Percentiles rank a stretch among this genome's conserved stretches.
These are phyloP conservation scores for Mythimna vitellina DNA, from an alignment of 2,888 invertebrate species.

Conservation along the genomic window DNA sequence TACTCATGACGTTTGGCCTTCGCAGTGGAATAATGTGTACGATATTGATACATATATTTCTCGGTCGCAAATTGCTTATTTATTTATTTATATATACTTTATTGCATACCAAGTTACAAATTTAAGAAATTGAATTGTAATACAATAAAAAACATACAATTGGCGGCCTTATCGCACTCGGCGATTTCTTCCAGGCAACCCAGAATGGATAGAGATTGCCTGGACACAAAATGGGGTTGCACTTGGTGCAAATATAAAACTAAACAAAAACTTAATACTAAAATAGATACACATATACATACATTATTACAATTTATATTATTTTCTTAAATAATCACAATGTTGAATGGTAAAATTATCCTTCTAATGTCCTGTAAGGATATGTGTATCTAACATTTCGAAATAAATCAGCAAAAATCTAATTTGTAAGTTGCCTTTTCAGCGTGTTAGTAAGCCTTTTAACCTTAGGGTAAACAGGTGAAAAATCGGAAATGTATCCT, in stretches of 20 bases:
- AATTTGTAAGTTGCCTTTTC: constrained; percentile 39
- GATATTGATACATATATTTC: constrained; percentile 49
- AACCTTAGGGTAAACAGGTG: constrained; percentile 41
- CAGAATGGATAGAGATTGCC: too few species aligned
- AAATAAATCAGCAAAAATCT: constrained; percentile 20
- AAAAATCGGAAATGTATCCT: constrained; percentile 52
- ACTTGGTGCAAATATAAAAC: too few species aligned
- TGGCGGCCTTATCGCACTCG: too few species aligned
- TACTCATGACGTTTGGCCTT: constrained; percentile 55
- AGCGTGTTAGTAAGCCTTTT: constrained; percentile 34
- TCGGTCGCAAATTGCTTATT: constrained; percentile 13
- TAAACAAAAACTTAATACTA: too few species aligned
- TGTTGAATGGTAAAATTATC: neutral
- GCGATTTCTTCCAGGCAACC: too few species aligned
- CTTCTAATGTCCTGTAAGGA: neutral
- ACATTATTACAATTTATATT: too few species aligned
- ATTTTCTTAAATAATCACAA: constrained; percentile 4
- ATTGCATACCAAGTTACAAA: too few species aligned
- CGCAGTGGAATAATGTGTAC: constrained; percentile 47
- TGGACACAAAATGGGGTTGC: too few species aligned
- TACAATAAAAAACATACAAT: too few species aligned
- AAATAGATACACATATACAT: too few species aligned
- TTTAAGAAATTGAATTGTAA: too few species aligned
- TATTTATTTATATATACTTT: too few species aligned
- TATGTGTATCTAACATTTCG: neutral